phyloP scores from a whole-genome alignment of 2,797 vertebrate genomes.

The Chrysocyon brachyurus region DNA sequence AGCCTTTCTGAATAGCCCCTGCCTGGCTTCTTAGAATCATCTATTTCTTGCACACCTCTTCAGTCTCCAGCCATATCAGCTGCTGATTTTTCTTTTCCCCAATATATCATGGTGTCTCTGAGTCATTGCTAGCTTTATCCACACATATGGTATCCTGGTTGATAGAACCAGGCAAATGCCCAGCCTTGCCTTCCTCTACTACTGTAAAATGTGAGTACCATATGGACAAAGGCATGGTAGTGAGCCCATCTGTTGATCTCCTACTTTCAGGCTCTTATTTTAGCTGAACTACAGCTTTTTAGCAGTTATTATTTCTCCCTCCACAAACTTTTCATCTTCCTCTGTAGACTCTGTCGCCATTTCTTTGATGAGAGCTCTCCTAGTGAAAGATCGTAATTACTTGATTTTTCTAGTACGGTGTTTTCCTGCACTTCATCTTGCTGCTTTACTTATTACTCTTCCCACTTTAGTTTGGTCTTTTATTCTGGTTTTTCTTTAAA shows the following conservation, averaged over 20 bases:
- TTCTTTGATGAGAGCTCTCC: background rate
- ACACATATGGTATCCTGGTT: slow-evolving; percentile 28
- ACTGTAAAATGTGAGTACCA: background rate
- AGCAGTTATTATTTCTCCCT: background rate
- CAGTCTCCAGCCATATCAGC: background rate
- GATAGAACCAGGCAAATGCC: slow-evolving; percentile 28
- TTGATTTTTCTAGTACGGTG: background rate
- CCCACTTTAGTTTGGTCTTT: slow-evolving; percentile 1
- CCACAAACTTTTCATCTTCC: background rate
- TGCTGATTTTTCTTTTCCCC: background rate
- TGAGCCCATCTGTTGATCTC: background rate
- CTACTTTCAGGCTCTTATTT: slow-evolving; percentile 9
- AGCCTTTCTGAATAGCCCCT: background rate
- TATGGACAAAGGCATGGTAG: background rate
- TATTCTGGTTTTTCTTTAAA: slow-evolving; percentile 29
- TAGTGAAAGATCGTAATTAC: background rate
- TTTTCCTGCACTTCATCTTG: background rate
- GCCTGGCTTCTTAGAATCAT: background rate
- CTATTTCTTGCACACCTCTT: background rate
- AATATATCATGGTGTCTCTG: background rate
- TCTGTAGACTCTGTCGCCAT: background rate
- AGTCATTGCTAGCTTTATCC: slow-evolving; percentile 28
- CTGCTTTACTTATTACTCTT: background rate
- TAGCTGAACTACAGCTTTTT: slow-evolving; percentile 9
- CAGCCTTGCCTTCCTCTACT: background rate